Conservation (phyloP, 2,888 invertebrate species). For the Hermaeophaga mercurialis region DNA sequence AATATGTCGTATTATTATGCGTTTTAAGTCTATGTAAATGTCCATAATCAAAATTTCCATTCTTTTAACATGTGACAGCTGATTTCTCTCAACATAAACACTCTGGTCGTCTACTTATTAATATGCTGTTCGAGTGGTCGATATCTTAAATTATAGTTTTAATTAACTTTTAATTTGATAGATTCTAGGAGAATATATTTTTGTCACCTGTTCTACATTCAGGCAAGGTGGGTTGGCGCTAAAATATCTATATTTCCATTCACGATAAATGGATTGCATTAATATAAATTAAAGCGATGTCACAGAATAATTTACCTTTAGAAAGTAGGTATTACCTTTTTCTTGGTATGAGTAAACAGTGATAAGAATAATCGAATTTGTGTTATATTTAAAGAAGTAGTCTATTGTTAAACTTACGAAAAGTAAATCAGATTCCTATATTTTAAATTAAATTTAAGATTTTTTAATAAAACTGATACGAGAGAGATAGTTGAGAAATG, state of each 20-base stretch:
- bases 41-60: slow-evolving; percentile 7
- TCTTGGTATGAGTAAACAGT: too few relatives aligned
- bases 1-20: slow-evolving; percentile 47
- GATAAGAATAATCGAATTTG: too few relatives aligned
- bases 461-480: too few relatives aligned
- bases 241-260: not conserved
- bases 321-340: too few relatives aligned
- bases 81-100: not conserved
- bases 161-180: not conserved
- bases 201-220: not conserved
- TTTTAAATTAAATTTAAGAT: too few relatives aligned
- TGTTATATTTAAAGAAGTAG: too few relatives aligned
- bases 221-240: not conserved
- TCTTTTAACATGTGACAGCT: not conserved
- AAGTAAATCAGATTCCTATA: too few relatives aligned
- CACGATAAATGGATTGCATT: too few relatives aligned
- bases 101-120: not conserved
- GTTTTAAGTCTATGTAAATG: slow-evolving; percentile 44
- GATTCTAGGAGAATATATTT: not conserved
- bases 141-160: not conserved
- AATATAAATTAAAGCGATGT: too few relatives aligned
- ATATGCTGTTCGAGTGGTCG: not conserved
- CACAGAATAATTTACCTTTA: too few relatives aligned
- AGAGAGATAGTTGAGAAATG: too few relatives aligned
- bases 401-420: too few relatives aligned